Percentiles rank a stretch among this genome's conserved stretches.
These are phyloP conservation scores for Teleopsis dalmanni DNA, from an alignment of 1,140 invertebrate genomes.

Conservation along the genomic window DNA sequence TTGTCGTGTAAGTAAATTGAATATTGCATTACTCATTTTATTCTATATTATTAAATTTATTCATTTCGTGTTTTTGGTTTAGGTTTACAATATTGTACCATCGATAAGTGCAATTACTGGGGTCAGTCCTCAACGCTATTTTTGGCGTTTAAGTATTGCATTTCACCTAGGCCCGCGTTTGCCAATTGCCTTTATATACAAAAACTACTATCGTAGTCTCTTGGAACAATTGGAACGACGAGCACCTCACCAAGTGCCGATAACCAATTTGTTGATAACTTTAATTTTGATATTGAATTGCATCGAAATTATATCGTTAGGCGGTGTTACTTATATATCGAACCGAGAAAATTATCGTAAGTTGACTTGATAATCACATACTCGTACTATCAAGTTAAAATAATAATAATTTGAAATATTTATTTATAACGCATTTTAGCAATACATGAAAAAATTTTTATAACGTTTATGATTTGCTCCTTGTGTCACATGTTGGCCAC, in stretches of 20 bases:
- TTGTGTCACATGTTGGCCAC: constrained; percentile 70
- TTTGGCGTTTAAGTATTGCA: constrained; percentile 86
- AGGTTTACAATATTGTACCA: constrained; percentile 87
- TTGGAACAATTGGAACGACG: constrained; percentile 48
- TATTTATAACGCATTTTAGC: constrained; percentile 51
- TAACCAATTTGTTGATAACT: constrained; percentile 56
- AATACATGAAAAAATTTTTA: constrained; percentile 87
- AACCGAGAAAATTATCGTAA: constrained; percentile 92
- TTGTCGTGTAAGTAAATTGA: constrained; percentile 64
- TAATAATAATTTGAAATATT: not conserved
- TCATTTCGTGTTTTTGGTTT: constrained; percentile 1
- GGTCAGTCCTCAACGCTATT: constrained; percentile 81
- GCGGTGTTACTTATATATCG: constrained; percentile 85
- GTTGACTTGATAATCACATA: no score
- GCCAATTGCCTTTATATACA: constrained; percentile 74
- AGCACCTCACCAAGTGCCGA: constrained; percentile 47
- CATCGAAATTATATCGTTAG: constrained; percentile 72
- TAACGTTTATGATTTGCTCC: constrained; percentile 83
- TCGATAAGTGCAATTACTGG: constrained; percentile 88
- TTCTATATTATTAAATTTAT: constrained; percentile 21
- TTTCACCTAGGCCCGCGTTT: constrained; percentile 82
- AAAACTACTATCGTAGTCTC: constrained; percentile 68
- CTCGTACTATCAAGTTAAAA: no score
- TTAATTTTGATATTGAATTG: constrained; percentile 79
- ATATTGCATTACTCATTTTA: not conserved